phyloP scores from a whole-genome alignment of 92 coral and sea anemone genomes.

The Paramuricea clavata region DNA sequence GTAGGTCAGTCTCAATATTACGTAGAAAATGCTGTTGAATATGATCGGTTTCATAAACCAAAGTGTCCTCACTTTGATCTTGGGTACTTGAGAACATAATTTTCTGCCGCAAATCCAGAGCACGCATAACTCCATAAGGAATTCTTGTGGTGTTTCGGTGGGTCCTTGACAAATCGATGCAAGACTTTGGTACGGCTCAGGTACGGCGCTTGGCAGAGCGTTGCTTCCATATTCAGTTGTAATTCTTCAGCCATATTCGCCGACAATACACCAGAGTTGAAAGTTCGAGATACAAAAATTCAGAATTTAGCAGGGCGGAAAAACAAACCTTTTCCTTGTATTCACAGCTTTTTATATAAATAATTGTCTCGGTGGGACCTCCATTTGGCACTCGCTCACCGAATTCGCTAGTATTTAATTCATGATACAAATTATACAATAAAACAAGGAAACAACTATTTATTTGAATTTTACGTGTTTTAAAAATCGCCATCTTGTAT shows the following conservation, averaged over 20 bases:
- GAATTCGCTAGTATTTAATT: too few relatives aligned
- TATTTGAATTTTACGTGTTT: too few relatives aligned
- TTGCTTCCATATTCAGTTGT: neutral
- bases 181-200: slow-evolving; percentile 66
- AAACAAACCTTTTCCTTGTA: neutral
- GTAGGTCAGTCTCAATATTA: slow-evolving; percentile 68
- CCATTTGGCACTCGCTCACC: neutral
- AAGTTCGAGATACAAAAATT: neutral
- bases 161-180: slow-evolving; percentile 65
- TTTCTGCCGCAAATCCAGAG: slow-evolving; percentile 62
- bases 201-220: neutral
- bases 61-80: slow-evolving; percentile 40
- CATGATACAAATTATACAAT: too few relatives aligned
- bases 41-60: slow-evolving; percentile 67
- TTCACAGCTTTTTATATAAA: neutral
- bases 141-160: slow-evolving; percentile 67
- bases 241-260: neutral
- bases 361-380: slow-evolving; percentile 12
- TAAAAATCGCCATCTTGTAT: too few relatives aligned
- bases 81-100: slow-evolving; percentile 53
- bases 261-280: too few relatives aligned
- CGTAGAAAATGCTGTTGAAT: slow-evolving; percentile 55
- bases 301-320: too few relatives aligned
- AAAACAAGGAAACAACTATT: too few relatives aligned
- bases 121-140: slow-evolving; percentile 73